A percentile compares a stretch with the other conserved stretches of the same genome.
Evolutionary conservation across 1,140 invertebrate species (phyloP).

Genomic region (Scaptomyza hsui): DNA sequence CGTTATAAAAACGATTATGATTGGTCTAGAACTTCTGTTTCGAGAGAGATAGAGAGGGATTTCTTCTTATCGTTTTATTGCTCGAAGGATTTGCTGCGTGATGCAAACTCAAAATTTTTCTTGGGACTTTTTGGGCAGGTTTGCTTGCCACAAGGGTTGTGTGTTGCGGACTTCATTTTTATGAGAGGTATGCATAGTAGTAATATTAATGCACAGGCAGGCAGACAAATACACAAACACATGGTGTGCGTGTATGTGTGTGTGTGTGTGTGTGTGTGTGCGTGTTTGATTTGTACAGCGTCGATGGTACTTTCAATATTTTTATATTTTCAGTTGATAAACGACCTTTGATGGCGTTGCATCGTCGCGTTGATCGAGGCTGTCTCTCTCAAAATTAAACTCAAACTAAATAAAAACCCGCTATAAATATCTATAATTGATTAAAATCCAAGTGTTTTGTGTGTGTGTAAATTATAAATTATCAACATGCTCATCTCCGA

Average conservation of each 20-base stretch:
- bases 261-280: slow-evolving; percentile 36
- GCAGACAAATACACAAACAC: slow-evolving; percentile 24
- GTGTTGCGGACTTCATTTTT: slow-evolving; percentile 68
- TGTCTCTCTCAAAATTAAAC: too few species aligned
- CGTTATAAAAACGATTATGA: slow-evolving; percentile 82
- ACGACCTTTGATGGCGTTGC: slow-evolving; percentile 83
- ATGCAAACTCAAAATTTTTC: slow-evolving; percentile 48
- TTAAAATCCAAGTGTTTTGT: slow-evolving; percentile 1
- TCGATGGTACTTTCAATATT: slow-evolving; percentile 63
- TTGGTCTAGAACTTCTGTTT: slow-evolving; percentile 69
- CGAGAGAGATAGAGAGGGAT: slow-evolving; percentile 44
- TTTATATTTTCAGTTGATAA: slow-evolving; percentile 84
- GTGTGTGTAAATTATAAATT: background rate
- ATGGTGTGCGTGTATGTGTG: slow-evolving; percentile 6
- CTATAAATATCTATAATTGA: background rate
- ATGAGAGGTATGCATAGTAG: slow-evolving; percentile 50
- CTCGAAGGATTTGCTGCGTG: slow-evolving; percentile 24
- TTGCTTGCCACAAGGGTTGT: slow-evolving; percentile 29
- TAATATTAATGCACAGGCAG: slow-evolving; percentile 64
- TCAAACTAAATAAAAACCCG: too few species aligned
- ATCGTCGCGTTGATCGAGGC: slow-evolving; percentile 81
- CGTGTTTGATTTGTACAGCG: slow-evolving; percentile 53
- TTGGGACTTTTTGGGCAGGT: slow-evolving; percentile 38
- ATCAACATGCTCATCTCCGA: slow-evolving; percentile 76
- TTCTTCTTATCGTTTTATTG: slow-evolving; percentile 79